Evolutionary conservation across 2,113 vertebrate species (phyloP), one percentile per base, ranked within the genome.

Genomic region (Columbina picui): DNA sequence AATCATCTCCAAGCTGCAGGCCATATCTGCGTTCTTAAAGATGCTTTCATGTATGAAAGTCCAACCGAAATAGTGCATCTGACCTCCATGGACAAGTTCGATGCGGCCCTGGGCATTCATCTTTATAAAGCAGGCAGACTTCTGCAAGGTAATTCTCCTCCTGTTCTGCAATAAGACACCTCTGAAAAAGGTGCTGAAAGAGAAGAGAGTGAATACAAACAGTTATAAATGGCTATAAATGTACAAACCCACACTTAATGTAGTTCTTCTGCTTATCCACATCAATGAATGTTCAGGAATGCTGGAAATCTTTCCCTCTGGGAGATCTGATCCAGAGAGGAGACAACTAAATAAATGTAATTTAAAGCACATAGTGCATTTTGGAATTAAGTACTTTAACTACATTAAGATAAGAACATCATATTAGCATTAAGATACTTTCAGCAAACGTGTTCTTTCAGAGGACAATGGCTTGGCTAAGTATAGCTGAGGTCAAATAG

Each of bases 71-170:
- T 99, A 56, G 95, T 98, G 16, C 17, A 76, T 15, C 96, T 99
- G 32, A 89, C 98, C 17, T 95, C 43, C 27, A 82, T 93, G 4
- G 96, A 97, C 85, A 96, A 97, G 57, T 96, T 98, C 65, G 97
- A 99, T 39, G 99, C 97, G 14, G 99, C 98, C 1, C 84, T 99
- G 93, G 99, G 98, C 15, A 99, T 99, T 84, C 99, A 99, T 87
- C 98, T 99, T 16, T 99, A 98, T 74, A 98, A 98, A 97, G 99
- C 95, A 70, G 99, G 99, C 88, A 97, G 98, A 50, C 98, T 99
- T n/a, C 96, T 99, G 47, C 97, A 98, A 97, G 99, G 99, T 99
- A 97, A 95, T 27, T 7, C 79, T 30, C 23, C 29, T 56, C 27
- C 32, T 50, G 4, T 61, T 73, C 60, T 45, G 34, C 23, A 18